Percentiles rank a stretch among this genome's conserved stretches.
Conservation (phyloP, 2,797 vertebrate species). For the Falco concolor region DNA sequence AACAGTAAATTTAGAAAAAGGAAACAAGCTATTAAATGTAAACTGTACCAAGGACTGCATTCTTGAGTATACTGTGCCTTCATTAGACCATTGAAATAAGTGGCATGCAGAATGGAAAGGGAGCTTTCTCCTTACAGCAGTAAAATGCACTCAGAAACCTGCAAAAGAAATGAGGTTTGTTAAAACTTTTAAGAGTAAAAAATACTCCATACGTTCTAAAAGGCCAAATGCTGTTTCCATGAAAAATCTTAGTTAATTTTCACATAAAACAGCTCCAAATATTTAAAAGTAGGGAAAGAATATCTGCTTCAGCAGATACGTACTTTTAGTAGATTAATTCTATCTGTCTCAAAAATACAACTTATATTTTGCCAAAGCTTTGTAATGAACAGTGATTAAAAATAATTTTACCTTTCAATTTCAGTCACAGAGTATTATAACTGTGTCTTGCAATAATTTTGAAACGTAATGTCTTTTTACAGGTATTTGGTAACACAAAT, state of each 20-base stretch:
- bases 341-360: neutral
- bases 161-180: neutral
- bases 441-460: neutral
- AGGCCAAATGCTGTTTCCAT: neutral
- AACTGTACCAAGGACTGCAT: neutral
- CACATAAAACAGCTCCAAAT: neutral
- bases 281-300: neutral
- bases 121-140: neutral
- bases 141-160: neutral
- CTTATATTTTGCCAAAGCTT: neutral
- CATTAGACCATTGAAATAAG: neutral
- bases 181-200: neutral
- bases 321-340: neutral
- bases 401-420: neutral
- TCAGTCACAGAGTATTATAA: conserved; percentile 13
- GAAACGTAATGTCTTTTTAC: neutral
- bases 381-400: neutral
- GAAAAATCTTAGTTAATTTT: conserved; percentile 9
- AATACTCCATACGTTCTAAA: neutral
- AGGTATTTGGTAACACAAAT: neutral
- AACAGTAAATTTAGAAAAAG: neutral
- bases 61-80: neutral
- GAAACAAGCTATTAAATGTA: neutral
- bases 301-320: conserved; percentile 20
- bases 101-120: neutral